These are phyloP conservation scores for Chromis chromis DNA, from an alignment of 2,797 vertebrate species.

Conservation along the genomic window DNA sequence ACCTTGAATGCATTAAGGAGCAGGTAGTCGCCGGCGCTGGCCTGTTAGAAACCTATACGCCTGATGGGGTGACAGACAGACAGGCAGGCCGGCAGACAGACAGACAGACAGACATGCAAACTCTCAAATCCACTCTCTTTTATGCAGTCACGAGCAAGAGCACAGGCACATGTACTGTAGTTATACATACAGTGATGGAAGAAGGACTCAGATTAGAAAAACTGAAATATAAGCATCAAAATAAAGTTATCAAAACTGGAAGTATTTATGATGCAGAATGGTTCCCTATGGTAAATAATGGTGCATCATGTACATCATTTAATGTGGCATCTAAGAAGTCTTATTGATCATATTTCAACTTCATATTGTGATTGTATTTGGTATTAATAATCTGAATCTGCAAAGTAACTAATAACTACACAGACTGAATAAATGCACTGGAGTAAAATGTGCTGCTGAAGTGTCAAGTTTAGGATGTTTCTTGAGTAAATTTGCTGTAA, in stretches of 20 bases:
- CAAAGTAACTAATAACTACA: no score
- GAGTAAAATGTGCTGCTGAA: background rate
- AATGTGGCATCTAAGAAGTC: background rate
- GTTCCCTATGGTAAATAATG: background rate
- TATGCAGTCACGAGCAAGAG: background rate
- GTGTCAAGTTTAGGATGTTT: no score
- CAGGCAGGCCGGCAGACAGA: constrained; percentile 40
- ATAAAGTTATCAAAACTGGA: background rate
- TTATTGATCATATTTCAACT: no score
- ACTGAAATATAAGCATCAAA: no score
- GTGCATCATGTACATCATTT: background rate
- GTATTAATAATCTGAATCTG: no score
- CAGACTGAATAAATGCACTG: background rate
- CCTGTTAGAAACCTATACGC: constrained; percentile 60
- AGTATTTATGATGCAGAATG: no score
- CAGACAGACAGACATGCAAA: constrained; percentile 38
- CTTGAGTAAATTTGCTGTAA: no score
- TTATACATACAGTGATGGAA: background rate
- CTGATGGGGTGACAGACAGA: constrained; percentile 66
- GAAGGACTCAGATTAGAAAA: no score
- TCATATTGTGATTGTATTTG: no score
- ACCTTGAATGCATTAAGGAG: constrained; percentile 83
- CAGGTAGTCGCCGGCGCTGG: constrained; percentile 71
- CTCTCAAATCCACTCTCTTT: background rate
- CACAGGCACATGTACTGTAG: background rate